phyloP scores from a whole-genome alignment of 2,888 invertebrate species.

The Notocelia uddmanniana region DNA sequence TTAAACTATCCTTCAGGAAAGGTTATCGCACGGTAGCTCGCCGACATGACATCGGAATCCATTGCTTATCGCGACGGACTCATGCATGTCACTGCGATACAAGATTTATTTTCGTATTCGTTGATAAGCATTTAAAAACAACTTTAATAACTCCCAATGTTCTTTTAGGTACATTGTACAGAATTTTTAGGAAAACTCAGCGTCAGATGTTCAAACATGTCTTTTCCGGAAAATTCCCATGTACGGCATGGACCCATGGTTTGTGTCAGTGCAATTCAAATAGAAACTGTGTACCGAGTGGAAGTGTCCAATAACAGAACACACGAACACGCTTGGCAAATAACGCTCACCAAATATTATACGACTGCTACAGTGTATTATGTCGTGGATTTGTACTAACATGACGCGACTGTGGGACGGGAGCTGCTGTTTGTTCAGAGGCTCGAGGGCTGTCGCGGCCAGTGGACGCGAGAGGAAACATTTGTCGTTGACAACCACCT shows the following conservation, averaged over 20 bases:
- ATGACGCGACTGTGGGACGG: slow-evolving; percentile 67
- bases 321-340: slow-evolving; percentile 83
- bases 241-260: slow-evolving; percentile 51
- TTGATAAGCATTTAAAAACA: slow-evolving; percentile 63
- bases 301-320: slow-evolving; percentile 83
- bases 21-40: slow-evolving; percentile 79
- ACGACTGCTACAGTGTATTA: slow-evolving; percentile 75
- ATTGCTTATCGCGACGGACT: slow-evolving; percentile 65
- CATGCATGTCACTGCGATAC: slow-evolving; percentile 61
- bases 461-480: slow-evolving; percentile 57
- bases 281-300: slow-evolving; percentile 74
- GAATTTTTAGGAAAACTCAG: slow-evolving; percentile 47
- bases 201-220: slow-evolving; percentile 65
- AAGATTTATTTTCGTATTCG: slow-evolving; percentile 68
- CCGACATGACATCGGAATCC: slow-evolving; percentile 67
- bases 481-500: slow-evolving; percentile 52
- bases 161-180: slow-evolving; percentile 49
- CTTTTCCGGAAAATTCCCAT: slow-evolving; percentile 68
- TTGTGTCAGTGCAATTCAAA: slow-evolving; percentile 74
- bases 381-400: slow-evolving; percentile 78
- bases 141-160: slow-evolving; percentile 49
- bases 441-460: slow-evolving; percentile 67
- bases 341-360: slow-evolving; percentile 80
- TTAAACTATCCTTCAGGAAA: slow-evolving; percentile 67
- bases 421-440: slow-evolving; percentile 72